A percentile compares a stretch with the other conserved stretches of the same genome.
These are phyloP conservation scores for Ovibos moschatus DNA, from an alignment of 2,113 vertebrate species.

Conservation along the genomic window DNA sequence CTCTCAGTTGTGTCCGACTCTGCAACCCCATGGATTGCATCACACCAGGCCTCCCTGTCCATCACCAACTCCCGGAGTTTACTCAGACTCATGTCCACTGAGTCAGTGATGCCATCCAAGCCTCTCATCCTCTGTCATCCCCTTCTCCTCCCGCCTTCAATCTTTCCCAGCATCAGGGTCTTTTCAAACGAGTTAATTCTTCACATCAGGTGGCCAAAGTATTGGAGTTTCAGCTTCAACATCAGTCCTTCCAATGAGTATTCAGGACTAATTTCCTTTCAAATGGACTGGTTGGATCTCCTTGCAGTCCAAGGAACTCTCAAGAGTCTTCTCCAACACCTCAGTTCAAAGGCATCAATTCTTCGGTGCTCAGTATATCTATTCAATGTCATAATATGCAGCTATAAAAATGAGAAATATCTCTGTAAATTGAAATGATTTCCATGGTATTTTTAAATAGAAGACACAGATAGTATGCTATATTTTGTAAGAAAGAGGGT, in stretches of 20 bases:
- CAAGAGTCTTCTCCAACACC: background rate
- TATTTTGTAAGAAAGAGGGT: background rate
- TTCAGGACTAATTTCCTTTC: background rate
- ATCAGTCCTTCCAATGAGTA: background rate
- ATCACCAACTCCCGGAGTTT: background rate
- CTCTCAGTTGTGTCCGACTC: accelerated
- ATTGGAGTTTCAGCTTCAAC: background rate
- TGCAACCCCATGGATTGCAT: background rate
- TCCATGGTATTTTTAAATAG: background rate
- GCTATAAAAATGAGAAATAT: background rate
- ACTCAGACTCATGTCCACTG: background rate
- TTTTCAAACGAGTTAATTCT: background rate
- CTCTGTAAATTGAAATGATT: background rate
- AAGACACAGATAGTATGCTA: background rate
- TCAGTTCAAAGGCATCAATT: background rate
- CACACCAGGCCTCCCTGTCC: background rate
- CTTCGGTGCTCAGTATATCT: background rate
- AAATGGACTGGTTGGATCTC: background rate
- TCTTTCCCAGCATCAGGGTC: background rate
- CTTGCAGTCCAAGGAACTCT: background rate
- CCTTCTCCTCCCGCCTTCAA: background rate
- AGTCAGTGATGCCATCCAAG: background rate
- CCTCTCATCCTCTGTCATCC: background rate
- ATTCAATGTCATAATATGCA: background rate
- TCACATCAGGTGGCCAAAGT: background rate